phyloP scores from a whole-genome alignment of 2,113 vertebrate genomes.

The Poecile atricapillus region DNA sequence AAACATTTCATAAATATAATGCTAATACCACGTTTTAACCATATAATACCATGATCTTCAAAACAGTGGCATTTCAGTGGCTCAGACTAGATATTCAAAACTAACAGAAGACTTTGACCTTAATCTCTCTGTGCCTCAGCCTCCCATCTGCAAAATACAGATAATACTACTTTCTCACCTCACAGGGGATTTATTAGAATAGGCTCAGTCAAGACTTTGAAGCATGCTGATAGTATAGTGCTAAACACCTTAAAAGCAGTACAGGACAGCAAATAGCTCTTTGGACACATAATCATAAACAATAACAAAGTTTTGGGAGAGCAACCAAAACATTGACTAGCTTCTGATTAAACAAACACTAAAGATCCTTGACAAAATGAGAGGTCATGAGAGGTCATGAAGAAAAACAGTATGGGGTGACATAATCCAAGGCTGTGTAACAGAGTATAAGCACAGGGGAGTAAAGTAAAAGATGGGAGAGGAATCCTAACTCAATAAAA shows the following conservation, averaged over 20 bases:
- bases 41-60: neutral
- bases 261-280: neutral
- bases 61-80: neutral
- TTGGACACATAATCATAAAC: neutral
- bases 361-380: neutral
- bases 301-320: neutral
- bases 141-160: slow-evolving; percentile 6
- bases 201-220: neutral
- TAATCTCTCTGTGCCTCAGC: neutral
- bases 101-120: neutral
- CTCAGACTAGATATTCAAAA: neutral
- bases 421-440: neutral
- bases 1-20: neutral
- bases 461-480: neutral
- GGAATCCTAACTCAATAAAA: neutral
- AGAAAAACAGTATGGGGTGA: neutral
- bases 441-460: neutral
- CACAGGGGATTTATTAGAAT: slow-evolving; percentile 2
- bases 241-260: neutral
- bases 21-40: neutral
- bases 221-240: neutral
- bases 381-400: neutral
- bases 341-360: neutral
- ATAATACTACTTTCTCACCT: neutral
- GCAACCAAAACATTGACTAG: neutral